These are phyloP conservation scores for Caenorhabditis uteleia DNA, from an alignment of 2,888 invertebrate species.

Conservation along the genomic window DNA sequence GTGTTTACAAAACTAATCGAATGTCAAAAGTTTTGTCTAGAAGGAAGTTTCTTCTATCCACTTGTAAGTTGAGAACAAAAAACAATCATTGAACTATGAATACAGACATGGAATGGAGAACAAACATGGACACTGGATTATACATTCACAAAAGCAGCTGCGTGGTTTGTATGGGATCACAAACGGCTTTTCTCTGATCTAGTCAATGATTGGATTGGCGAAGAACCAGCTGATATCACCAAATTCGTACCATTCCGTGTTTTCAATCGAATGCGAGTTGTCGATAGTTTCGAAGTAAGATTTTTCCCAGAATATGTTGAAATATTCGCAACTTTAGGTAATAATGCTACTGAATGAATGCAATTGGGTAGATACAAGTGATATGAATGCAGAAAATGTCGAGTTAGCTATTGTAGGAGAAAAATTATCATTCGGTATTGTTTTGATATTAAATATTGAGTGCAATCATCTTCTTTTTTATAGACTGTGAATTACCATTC, in stretches of 20 bases:
- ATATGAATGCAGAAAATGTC: constrained; percentile 58
- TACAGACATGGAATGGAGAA: constrained; percentile 86
- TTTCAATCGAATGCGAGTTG: constrained; percentile 77
- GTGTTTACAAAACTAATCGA: constrained; percentile 89
- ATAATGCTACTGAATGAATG: constrained; percentile 91
- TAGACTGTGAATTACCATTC: constrained; percentile 92
- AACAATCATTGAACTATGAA: not conserved
- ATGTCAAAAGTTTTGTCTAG: constrained; percentile 92
- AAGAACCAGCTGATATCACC: constrained; percentile 81
- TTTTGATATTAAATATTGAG: not conserved
- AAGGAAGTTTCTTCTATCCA: constrained; percentile 86
- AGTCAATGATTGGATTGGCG: constrained; percentile 86
- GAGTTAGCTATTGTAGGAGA: constrained; percentile 58
- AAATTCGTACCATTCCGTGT: constrained; percentile 96
- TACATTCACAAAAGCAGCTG: constrained; percentile 82
- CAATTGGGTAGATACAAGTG: constrained; percentile 93
- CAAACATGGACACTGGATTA: constrained; percentile 87
- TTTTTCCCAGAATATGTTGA: not conserved
- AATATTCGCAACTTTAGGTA: constrained; percentile 76
- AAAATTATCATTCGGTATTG: constrained; percentile 19
- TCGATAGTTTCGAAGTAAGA: constrained; percentile 46
- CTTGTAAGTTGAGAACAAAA: constrained; percentile 71
- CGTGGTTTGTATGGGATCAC: constrained; percentile 74
- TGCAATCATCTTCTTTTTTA: not conserved
- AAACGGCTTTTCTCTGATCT: constrained; percentile 95